Evolutionary conservation across 2,888 invertebrate species (phyloP).

Genomic region (Leucozona laternaria): DNA sequence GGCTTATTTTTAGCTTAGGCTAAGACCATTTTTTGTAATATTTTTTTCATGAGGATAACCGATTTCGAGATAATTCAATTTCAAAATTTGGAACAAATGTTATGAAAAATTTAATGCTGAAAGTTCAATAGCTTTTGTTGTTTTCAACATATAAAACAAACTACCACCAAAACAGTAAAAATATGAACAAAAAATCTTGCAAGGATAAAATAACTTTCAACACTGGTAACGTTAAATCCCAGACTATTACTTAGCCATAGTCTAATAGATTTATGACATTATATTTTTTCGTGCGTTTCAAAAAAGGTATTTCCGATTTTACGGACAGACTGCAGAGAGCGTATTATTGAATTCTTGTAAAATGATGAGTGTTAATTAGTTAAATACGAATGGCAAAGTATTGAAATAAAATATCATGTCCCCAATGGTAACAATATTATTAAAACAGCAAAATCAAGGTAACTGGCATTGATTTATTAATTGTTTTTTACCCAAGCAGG

Average conservation of each 20-base stretch:
- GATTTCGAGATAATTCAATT: too few species aligned
- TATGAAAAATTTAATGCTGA: too few species aligned
- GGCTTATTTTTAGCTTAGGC: too few species aligned
- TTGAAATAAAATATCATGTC: neutral
- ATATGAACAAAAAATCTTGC: too few species aligned
- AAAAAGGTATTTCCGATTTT: neutral
- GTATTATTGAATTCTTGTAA: constrained; percentile 12
- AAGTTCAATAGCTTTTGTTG: too few species aligned
- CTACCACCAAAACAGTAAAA: too few species aligned
- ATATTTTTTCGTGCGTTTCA: neutral
- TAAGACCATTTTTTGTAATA: too few species aligned
- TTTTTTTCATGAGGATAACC: too few species aligned
- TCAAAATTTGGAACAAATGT: too few species aligned
- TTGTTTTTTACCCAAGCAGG: neutral
- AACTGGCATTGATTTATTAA: constrained; percentile 14
- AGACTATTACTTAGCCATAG: neutral
- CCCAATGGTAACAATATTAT: constrained; percentile 3
- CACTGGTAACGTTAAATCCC: neutral
- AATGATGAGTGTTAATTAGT: constrained; percentile 22
- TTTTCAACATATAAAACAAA: too few species aligned
- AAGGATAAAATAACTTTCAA: too few species aligned
- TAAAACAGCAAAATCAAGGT: constrained; percentile 11
- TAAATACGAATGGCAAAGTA: neutral
- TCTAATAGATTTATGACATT: constrained; percentile 37
- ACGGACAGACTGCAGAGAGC: neutral